Evolutionary conservation across 2,888 invertebrate species (phyloP), one percentile per base, ranked within the genome.

Genomic region (Elmis aenea): DNA sequence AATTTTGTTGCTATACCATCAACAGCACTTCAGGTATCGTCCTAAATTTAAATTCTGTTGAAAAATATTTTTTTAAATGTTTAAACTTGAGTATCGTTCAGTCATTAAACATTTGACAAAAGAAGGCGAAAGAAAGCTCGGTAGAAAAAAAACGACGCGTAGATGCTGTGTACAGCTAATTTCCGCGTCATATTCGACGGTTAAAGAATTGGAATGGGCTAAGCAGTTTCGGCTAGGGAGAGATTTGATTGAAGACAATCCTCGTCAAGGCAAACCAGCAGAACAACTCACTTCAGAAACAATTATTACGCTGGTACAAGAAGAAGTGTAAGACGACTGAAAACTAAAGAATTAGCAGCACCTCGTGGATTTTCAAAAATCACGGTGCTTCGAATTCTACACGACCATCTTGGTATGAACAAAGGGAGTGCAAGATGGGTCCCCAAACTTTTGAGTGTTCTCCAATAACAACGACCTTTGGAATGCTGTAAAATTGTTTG

Each of bases 351-450:
- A 23, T 5, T 36, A 15, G 12, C 36, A 36, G 28, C 13, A 2
- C 29, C 20, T 15, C 15, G 5, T 24, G 24, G 13, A 12, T 15
- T 28, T 26, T 26, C 21, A 18, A 13, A 27, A 25, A 15, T 11
- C 9, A 34, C 20, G n/a, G 13, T 27, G 8, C 18, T 13, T 25
- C 27, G 27, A 11, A 18, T 18, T 18, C 14, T 27, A 11, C 16
- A 34, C 20, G 24, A 20, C 3, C 18, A 26, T 26, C 3, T 33
- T 16, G 24, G 24, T 20, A 27, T 34, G 27, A 34, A 34, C 3
- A 18, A 34, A 28, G 35, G 27, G 13, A 35, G 35, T 35, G 35
- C 21, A 27, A 34, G 21, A 34, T 28, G 28, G 28, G 20, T 10
- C 9, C 34, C 28, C 8, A 28, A 18, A 35, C 15, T 21, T 28